A percentile compares a stretch with the other conserved stretches of the same genome.
phyloP scores from a whole-genome alignment of 2,113 vertebrate species.

The Neoarius graeffei region DNA sequence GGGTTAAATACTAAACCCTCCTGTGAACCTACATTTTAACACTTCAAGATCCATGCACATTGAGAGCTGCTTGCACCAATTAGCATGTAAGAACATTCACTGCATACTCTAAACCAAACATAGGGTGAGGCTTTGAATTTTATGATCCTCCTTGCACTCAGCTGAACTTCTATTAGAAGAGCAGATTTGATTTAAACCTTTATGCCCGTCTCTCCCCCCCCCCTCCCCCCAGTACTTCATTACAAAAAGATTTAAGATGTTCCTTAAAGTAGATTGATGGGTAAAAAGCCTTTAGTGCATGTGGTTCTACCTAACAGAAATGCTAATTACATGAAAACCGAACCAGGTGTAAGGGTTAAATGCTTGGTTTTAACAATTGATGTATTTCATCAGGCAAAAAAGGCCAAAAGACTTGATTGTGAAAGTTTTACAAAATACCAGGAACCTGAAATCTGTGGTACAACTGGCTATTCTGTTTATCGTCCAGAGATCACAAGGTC shows the following conservation, averaged over 20 bases:
- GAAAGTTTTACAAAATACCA: not conserved
- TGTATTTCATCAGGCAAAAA: too few species aligned
- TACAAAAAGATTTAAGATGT: not conserved
- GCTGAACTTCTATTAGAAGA: constrained; percentile 2
- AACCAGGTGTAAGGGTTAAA: not conserved
- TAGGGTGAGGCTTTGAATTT: constrained; percentile 1
- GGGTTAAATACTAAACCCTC: not conserved
- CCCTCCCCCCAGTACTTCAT: not conserved
- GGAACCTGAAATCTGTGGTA: not conserved
- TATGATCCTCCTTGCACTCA: not conserved
- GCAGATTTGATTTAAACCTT: not conserved
- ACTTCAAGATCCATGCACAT: not conserved
- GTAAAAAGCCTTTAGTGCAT: not conserved
- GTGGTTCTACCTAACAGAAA: constrained; percentile 20
- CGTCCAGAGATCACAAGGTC: not conserved
- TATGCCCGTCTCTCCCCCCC: not conserved
- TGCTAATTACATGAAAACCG: not conserved
- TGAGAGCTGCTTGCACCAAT: not conserved
- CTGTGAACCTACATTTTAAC: not conserved
- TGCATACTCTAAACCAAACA: not conserved
- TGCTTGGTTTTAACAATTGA: too few species aligned
- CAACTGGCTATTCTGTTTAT: not conserved
- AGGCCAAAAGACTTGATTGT: not conserved
- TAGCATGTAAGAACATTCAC: not conserved
- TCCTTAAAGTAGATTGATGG: not conserved